A percentile compares a stretch with the other conserved stretches of the same genome.
Conservation (phyloP, 2,797 vertebrate genomes). For the Buceros bicornis region DNA sequence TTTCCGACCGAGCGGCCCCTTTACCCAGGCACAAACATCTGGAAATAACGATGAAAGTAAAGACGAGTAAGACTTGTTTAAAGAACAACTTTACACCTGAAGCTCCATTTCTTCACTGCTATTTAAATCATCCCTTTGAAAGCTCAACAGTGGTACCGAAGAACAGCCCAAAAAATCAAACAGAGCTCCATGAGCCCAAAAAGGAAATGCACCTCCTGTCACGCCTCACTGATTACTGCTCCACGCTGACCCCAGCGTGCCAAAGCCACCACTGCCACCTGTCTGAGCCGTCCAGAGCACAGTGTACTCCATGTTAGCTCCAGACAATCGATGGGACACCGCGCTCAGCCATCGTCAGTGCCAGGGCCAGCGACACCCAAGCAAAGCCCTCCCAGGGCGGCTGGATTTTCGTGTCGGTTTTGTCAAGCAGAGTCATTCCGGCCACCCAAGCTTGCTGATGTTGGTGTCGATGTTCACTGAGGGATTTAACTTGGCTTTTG, state of each 20-base stretch:
- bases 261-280: background rate
- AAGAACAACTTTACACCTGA: background rate
- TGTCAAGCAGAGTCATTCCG: background rate
- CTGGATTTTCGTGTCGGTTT: accelerated
- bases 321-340: background rate
- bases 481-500: background rate
- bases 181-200: background rate
- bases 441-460: accelerated
- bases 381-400: accelerated
- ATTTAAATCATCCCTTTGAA: background rate
- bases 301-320: accelerated
- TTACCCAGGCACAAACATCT: background rate
- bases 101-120: background rate
- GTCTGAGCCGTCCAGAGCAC: accelerated
- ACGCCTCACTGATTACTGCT: accelerated
- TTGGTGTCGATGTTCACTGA: accelerated
- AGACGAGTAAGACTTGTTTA: background rate
- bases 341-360: background rate
- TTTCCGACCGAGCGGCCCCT: background rate
- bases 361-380: no score
- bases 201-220: background rate
- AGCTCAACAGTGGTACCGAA: background rate
- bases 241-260: background rate
- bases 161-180: background rate
- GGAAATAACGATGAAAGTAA: background rate